phyloP scores from a whole-genome alignment of 1,140 invertebrate species.

The Spodoptera frugiperda region DNA sequence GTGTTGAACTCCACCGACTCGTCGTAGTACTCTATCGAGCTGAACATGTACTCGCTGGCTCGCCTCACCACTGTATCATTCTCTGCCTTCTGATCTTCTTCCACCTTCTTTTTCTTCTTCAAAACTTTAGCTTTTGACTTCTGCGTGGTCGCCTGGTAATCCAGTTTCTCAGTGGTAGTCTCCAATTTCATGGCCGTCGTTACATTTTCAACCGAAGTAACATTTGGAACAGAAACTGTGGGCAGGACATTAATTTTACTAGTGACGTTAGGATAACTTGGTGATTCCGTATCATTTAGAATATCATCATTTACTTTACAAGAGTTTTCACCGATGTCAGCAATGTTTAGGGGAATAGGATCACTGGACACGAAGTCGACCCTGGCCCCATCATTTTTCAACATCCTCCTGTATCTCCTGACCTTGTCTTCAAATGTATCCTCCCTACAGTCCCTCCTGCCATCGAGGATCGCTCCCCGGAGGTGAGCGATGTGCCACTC shows the following conservation, averaged over 20 bases:
- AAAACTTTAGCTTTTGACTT: background rate
- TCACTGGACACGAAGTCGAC: conserved; percentile 70
- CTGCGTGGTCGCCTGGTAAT: conserved; percentile 2
- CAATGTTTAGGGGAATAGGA: conserved; percentile 58
- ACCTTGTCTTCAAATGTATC: conserved; percentile 63
- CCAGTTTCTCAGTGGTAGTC: background rate
- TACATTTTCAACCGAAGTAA: background rate
- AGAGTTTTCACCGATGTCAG: conserved; percentile 50
- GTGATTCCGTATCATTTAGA: conserved; percentile 13
- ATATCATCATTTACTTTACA: conserved; percentile 19
- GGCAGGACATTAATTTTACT: background rate
- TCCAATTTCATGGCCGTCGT: background rate
- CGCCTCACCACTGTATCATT: conserved; percentile 50
- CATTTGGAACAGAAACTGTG: background rate
- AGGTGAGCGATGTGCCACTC: conserved; percentile 71
- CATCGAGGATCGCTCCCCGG: conserved; percentile 54
- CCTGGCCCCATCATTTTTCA: conserved; percentile 63
- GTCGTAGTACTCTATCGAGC: conserved; percentile 74
- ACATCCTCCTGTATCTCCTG: conserved; percentile 58
- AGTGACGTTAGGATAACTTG: background rate
- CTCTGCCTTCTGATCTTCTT: conserved; percentile 30
- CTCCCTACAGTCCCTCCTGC: conserved; percentile 51
- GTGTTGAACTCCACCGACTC: conserved; percentile 63
- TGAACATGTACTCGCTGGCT: conserved; percentile 70
- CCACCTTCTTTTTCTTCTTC: conserved; percentile 30